Conservation (phyloP, 37 sponge, comb jelly and placozoan species). For the Petrosia ficiformis region DNA sequence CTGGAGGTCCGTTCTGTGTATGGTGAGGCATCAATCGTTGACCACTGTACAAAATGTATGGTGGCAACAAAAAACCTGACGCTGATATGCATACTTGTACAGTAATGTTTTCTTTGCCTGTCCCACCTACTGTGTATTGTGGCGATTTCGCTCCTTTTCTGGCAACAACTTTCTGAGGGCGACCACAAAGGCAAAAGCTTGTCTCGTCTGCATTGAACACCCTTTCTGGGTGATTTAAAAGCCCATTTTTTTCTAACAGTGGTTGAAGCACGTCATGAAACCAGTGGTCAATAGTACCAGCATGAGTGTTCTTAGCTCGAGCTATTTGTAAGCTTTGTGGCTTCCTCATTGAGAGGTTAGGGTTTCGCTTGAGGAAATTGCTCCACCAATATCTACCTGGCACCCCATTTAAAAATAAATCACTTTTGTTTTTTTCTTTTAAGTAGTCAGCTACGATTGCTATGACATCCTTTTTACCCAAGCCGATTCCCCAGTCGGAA, state of each 20-base stretch:
- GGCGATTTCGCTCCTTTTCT: too few relatives aligned
- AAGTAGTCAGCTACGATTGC: slow-evolving; percentile 9
- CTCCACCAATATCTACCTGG: slow-evolving; percentile 51
- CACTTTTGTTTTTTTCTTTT: too few relatives aligned
- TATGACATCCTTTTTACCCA: slow-evolving; percentile 5
- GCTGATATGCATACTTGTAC: too few relatives aligned
- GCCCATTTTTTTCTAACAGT: background rate
- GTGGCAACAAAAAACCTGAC: too few relatives aligned
- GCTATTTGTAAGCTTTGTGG: slow-evolving; percentile 14
- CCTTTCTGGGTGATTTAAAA: background rate
- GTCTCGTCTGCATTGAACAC: background rate
- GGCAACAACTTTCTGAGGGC: background rate
- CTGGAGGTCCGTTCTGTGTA: too few relatives aligned
- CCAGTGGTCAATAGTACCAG: too few relatives aligned
- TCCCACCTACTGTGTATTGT: too few relatives aligned
- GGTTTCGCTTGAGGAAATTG: slow-evolving; percentile 28
- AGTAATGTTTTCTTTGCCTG: too few relatives aligned
- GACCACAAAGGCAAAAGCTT: background rate
- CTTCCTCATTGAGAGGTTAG: slow-evolving; percentile 21
- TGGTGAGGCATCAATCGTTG: too few relatives aligned
- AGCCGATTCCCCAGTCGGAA: slow-evolving; percentile 15
- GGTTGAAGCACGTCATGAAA: background rate
- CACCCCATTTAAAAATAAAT: too few relatives aligned
- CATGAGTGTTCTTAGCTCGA: background rate
- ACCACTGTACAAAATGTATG: too few relatives aligned